A percentile compares a stretch with the other conserved stretches of the same genome.
These are phyloP conservation scores for Oncorhynchus mykiss DNA, from an alignment of 2,113 vertebrate species.

Conservation along the genomic window DNA sequence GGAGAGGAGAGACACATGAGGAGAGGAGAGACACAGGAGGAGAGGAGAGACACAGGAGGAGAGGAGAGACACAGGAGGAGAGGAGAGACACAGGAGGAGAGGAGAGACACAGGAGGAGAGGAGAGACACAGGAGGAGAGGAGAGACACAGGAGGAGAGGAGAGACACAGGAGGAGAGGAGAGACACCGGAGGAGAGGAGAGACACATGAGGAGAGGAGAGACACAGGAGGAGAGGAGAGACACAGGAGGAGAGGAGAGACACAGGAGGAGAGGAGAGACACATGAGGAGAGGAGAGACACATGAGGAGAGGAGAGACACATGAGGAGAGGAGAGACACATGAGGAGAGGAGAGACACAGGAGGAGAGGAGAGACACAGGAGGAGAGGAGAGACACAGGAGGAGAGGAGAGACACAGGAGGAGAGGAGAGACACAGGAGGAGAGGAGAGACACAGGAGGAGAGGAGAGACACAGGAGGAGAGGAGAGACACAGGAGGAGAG, in stretches of 20 bases:
- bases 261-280: not conserved
- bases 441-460: no score
- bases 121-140: not conserved
- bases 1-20: conserved; percentile 38
- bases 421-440: no score
- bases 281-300: no score
- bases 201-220: not conserved
- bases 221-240: not conserved
- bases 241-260: not conserved
- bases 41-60: conserved; percentile 28
- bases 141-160: not conserved
- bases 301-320: no score
- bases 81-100: conserved; percentile 10
- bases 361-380: no score
- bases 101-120: not conserved
- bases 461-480: no score
- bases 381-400: no score
- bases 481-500: no score
- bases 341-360: no score
- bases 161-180: not conserved
- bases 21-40: conserved; percentile 13
- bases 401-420: no score
- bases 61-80: conserved; percentile 15
- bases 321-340: no score
- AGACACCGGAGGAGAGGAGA: not conserved